Evolutionary conservation across 2,888 invertebrate genomes (phyloP).

Genomic region (Mycogona germanica): DNA sequence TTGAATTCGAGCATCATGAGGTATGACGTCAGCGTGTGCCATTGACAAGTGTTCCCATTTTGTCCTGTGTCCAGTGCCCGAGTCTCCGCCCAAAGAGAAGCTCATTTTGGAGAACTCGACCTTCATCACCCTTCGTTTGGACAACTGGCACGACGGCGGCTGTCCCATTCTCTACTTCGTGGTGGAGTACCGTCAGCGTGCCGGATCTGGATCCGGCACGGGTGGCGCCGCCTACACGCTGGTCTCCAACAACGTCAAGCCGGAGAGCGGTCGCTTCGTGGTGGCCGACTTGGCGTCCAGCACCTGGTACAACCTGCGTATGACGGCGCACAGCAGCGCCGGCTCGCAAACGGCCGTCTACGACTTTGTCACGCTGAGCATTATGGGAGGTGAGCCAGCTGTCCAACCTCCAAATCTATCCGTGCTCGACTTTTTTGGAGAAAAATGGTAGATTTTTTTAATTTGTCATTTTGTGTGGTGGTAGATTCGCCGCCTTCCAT

Average conservation of each 20-base stretch:
- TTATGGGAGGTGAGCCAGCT: conserved; percentile 12
- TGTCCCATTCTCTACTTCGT: conserved; percentile 21
- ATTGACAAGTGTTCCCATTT: not conserved
- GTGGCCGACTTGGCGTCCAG: conserved; percentile 18
- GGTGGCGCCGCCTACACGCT: conserved; percentile 20
- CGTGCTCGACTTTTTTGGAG: not conserved
- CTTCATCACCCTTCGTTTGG: conserved; percentile 14
- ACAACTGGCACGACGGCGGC: conserved; percentile 20
- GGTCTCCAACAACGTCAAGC: conserved; percentile 26
- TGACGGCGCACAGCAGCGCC: conserved; percentile 20
- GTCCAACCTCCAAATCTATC: not conserved
- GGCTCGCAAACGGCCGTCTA: conserved; percentile 17
- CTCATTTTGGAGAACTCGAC: conserved; percentile 19
- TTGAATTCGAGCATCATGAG: too few relatives aligned
- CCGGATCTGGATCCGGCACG: not conserved
- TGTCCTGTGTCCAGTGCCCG: conserved; percentile 15
- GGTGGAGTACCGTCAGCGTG: conserved; percentile 18
- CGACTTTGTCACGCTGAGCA: conserved; percentile 18
- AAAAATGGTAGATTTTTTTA: not conserved
- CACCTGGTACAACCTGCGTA: conserved; percentile 14
- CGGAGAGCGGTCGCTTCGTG: conserved; percentile 21
- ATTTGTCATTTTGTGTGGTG: not conserved
- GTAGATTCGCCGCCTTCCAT: conserved; percentile 14
- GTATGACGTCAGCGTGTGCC: too few relatives aligned
- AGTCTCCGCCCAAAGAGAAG: conserved; percentile 19